Conservation (phyloP, 2,888 invertebrate species). For the Aphidoletes aphidimyza region DNA sequence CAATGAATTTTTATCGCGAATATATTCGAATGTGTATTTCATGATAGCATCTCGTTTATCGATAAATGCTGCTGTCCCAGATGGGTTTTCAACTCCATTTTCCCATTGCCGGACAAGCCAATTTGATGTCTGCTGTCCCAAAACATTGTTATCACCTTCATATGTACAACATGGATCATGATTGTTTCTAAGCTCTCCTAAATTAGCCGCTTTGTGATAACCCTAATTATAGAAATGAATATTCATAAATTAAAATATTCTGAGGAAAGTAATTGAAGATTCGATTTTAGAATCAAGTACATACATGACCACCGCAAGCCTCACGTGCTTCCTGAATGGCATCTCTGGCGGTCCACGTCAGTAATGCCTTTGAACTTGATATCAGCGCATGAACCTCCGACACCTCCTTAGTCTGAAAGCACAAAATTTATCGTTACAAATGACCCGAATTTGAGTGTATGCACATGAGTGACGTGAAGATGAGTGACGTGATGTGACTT, state of each 20-base stretch:
- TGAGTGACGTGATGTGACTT: too few relatives aligned
- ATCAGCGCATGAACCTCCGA: slow-evolving; percentile 75
- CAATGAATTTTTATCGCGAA: slow-evolving; percentile 54
- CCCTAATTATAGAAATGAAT: neutral
- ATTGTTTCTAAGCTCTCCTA: slow-evolving; percentile 85
- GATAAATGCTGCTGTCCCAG: slow-evolving; percentile 78
- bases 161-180: slow-evolving; percentile 92
- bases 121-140: slow-evolving; percentile 90
- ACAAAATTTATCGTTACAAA: neutral
- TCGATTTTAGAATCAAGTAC: slow-evolving; percentile 32
- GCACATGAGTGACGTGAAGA: too few relatives aligned
- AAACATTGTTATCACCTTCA: slow-evolving; percentile 94
- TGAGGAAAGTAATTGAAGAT: neutral
- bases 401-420: slow-evolving; percentile 65
- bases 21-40: slow-evolving; percentile 59
- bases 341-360: slow-evolving; percentile 80
- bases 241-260: too few relatives aligned
- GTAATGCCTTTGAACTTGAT: slow-evolving; percentile 74
- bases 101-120: slow-evolving; percentile 81
- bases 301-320: slow-evolving; percentile 84
- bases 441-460: too few relatives aligned
- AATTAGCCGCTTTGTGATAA: slow-evolving; percentile 73
- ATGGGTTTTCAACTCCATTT: slow-evolving; percentile 72
- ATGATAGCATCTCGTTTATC: slow-evolving; percentile 68
- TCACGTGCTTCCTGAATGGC: slow-evolving; percentile 86